Evolutionary conservation across 2,113 vertebrate species (phyloP).

Genomic region (Pseudorectes ferrugineus): DNA sequence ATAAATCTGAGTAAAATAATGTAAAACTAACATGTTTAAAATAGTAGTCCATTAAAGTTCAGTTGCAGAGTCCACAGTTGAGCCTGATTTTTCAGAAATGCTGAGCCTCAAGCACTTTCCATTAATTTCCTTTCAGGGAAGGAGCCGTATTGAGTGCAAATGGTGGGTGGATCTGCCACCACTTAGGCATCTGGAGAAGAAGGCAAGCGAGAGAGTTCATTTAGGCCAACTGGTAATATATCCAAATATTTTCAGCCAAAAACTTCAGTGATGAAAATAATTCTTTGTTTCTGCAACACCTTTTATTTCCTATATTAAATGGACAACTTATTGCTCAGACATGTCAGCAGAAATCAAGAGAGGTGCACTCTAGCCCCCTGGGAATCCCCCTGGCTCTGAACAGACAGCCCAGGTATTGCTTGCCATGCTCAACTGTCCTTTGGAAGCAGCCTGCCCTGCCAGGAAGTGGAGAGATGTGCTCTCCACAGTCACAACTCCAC

Average conservation of each 20-base stretch:
- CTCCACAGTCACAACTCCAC: background rate
- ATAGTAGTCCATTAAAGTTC: background rate
- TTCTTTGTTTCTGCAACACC: background rate
- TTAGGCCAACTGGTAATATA: background rate
- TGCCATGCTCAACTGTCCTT: background rate
- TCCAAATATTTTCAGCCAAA: background rate
- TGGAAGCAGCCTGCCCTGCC: background rate
- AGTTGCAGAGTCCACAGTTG: background rate
- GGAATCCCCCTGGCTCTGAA: background rate
- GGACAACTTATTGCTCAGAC: background rate
- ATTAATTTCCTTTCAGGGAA: slow-evolving; percentile 25
- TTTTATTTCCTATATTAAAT: background rate
- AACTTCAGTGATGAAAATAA: background rate
- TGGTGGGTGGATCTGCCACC: slow-evolving; percentile 2
- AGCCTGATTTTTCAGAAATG: background rate
- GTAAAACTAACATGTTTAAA: background rate
- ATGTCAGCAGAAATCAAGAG: background rate
- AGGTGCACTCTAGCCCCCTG: rapidly evolving
- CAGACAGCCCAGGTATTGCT: background rate
- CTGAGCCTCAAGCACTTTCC: background rate
- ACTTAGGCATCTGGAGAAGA: slow-evolving; percentile 13
- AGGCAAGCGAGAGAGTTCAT: background rate
- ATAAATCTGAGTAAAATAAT: slow-evolving; percentile 17
- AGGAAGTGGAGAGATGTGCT: background rate
- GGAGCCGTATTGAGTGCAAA: background rate